phyloP scores from a whole-genome alignment of 2,113 vertebrate genomes.

The Gavia stellata region DNA sequence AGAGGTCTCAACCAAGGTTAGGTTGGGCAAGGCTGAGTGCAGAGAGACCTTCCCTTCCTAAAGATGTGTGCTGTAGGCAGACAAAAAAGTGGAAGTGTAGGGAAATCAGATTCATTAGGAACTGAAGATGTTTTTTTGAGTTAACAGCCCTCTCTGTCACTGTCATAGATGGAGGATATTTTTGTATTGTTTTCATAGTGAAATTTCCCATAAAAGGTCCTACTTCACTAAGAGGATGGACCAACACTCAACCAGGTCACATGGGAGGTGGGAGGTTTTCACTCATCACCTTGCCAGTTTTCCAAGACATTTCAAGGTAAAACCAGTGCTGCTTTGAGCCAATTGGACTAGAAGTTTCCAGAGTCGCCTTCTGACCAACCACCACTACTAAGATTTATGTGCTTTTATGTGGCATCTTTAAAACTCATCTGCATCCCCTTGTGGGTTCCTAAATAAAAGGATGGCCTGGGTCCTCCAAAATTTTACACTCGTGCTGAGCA shows the following conservation, averaged over 20 bases:
- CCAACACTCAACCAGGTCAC: background rate
- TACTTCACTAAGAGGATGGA: background rate
- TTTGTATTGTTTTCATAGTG: background rate
- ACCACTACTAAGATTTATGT: background rate
- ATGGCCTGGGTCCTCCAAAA: background rate
- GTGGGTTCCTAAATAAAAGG: background rate
- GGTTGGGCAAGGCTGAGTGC: background rate
- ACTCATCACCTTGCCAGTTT: background rate
- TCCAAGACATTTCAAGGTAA: background rate
- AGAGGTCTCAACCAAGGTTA: background rate
- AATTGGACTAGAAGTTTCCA: background rate
- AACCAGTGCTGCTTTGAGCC: background rate
- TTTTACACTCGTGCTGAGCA: background rate
- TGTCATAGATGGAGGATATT: background rate
- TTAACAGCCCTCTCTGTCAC: background rate
- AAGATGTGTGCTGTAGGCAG: background rate
- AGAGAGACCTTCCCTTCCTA: background rate
- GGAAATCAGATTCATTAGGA: background rate
- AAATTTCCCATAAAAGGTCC: background rate
- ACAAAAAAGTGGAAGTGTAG: background rate
- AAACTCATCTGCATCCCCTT: background rate
- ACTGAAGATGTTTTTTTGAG: background rate
- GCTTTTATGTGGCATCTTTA: background rate
- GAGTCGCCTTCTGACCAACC: background rate
- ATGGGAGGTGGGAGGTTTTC: background rate